Conservation (phyloP, 2,797 vertebrate species). For the Sebastes cheni region DNA sequence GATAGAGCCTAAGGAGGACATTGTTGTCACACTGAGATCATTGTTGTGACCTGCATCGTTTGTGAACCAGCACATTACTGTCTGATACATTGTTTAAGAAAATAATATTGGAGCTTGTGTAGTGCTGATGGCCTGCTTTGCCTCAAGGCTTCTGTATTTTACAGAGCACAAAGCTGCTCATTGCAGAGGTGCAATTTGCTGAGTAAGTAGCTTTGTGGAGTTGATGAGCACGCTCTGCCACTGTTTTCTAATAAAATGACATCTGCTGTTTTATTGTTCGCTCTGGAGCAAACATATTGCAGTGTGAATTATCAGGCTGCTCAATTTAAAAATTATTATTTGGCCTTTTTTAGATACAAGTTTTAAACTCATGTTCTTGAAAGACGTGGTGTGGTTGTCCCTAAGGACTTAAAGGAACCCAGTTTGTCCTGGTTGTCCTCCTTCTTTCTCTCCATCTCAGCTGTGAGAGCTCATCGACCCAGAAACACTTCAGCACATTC, state of each 20-base stretch:
- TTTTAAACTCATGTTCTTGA: constrained; percentile 8
- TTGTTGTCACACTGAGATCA: constrained; percentile 11
- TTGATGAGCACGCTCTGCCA: constrained; percentile 35
- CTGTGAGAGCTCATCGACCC: constrained; percentile 62
- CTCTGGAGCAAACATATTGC: constrained; percentile 3
- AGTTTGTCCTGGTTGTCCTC: constrained; percentile 54
- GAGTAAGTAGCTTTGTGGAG: constrained; percentile 46
- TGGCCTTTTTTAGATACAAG: background rate
- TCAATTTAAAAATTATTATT: constrained; percentile 19
- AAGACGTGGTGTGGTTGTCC: constrained; percentile 17
- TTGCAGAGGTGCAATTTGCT: constrained; percentile 54
- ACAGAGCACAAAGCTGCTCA: constrained; percentile 25
- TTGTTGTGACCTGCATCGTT: constrained; percentile 1
- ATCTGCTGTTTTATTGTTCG: constrained; percentile 48
- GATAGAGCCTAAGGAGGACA: background rate
- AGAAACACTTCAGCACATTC: constrained; percentile 72
- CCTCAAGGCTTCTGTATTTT: constrained; percentile 36
- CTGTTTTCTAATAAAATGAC: constrained; percentile 50
- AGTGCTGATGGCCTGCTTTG: constrained; percentile 23
- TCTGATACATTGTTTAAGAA: background rate
- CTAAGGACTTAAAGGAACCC: constrained; percentile 16
- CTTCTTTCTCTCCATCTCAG: constrained; percentile 53
- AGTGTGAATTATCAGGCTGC: constrained; percentile 4
- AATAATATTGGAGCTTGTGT: background rate
- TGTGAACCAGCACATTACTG: background rate